These are phyloP conservation scores for Noctilio leporinus DNA, from an alignment of 2,113 vertebrate genomes.

Conservation along the genomic window DNA sequence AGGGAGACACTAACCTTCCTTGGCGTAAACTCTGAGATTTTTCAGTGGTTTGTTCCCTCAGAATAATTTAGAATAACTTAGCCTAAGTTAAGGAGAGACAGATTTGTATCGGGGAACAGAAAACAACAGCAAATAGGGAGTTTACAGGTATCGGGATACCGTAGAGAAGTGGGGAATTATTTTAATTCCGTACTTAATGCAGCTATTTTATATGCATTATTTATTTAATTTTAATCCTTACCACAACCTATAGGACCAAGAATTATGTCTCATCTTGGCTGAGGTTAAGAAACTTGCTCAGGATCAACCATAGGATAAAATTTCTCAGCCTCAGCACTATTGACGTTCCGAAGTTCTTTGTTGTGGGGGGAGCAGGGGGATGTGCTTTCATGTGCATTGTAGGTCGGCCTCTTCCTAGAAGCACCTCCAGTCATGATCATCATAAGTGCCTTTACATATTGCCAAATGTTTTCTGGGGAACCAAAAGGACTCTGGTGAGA, in stretches of 20 bases:
- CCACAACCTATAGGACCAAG: background rate
- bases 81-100: background rate
- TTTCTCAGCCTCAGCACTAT: background rate
- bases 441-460: background rate
- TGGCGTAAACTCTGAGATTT: background rate
- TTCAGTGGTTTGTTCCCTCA: background rate
- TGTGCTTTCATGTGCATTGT: no score
- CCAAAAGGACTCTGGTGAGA: background rate
- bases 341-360: background rate
- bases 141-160: background rate
- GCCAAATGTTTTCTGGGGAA: background rate
- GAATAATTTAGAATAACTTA: background rate
- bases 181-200: background rate
- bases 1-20: background rate
- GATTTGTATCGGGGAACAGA: background rate
- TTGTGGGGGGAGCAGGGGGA: background rate
- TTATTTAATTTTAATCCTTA: background rate
- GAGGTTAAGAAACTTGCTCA: background rate
- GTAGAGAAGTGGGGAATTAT: background rate
- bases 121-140: background rate
- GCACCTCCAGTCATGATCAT: background rate
- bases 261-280: background rate
- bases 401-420: background rate
- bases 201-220: background rate
- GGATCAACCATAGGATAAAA: background rate